Percentiles rank a stretch among this genome's conserved stretches.
Evolutionary conservation across 2,888 invertebrate species (phyloP).

Genomic region (Ophraella communa): DNA sequence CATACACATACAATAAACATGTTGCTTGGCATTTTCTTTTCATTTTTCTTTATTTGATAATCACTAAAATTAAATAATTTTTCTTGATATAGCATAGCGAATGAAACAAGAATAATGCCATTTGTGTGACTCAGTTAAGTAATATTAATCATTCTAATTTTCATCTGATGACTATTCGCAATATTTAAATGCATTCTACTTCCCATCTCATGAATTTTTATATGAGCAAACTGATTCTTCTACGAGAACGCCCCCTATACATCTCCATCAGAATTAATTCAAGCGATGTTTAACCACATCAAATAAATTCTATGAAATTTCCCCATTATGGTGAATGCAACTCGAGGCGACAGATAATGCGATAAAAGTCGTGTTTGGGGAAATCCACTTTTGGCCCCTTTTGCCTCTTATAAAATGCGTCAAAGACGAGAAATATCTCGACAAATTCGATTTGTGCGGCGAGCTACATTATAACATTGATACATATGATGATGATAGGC

Average conservation of each 20-base stretch:
- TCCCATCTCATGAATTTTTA: constrained; percentile 10
- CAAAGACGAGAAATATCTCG: constrained; percentile 29
- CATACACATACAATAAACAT: too few relatives aligned
- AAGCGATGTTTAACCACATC: constrained; percentile 12
- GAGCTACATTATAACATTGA: constrained; percentile 6
- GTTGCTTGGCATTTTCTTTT: too few relatives aligned
- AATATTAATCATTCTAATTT: neutral
- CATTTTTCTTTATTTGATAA: too few relatives aligned
- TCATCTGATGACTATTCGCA: constrained; percentile 5
- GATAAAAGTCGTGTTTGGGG: constrained; percentile 34
- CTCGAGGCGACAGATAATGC: constrained; percentile 35
- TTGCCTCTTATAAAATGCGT: constrained; percentile 8
- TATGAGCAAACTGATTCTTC: neutral
- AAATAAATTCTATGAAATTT: constrained; percentile 25
- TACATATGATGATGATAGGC: constrained; percentile 1
- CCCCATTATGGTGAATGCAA: constrained; percentile 27
- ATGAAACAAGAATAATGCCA: neutral
- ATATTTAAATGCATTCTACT: neutral
- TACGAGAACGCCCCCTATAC: constrained; percentile 4
- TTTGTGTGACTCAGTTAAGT: neutral
- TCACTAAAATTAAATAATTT: too few relatives aligned
- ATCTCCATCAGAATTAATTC: constrained; percentile 7
- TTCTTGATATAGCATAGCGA: neutral
- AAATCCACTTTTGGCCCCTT: constrained; percentile 29
- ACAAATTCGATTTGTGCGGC: constrained; percentile 33